Evolutionary conservation across 2,888 invertebrate genomes (phyloP).

Genomic region (Sarcophaga subvicina): DNA sequence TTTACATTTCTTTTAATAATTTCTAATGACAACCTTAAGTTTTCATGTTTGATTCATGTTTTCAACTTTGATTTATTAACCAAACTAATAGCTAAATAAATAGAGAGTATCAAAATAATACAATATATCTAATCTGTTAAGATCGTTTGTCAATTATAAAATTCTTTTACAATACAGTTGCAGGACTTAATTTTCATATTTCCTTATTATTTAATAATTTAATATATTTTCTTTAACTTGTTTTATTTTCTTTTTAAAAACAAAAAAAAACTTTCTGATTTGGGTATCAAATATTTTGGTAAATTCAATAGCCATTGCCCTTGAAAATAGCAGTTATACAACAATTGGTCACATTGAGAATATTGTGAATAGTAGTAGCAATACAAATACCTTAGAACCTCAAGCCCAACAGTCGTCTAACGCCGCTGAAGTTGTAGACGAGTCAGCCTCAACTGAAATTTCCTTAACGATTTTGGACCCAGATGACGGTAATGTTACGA

Average conservation of each 20-base stretch:
- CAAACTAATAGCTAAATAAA: too few relatives aligned
- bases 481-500: conserved; percentile 54
- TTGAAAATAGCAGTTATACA: conserved; percentile 75
- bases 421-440: conserved; percentile 45
- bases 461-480: conserved; percentile 52
- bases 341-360: conserved; percentile 74
- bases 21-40: too few relatives aligned
- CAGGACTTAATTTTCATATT: too few relatives aligned
- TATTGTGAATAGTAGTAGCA: conserved; percentile 15
- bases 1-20: too few relatives aligned
- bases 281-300: not conserved
- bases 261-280: not conserved
- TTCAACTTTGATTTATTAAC: too few relatives aligned
- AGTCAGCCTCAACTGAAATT: conserved; percentile 29
- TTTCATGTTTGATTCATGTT: too few relatives aligned
- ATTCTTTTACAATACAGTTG: too few relatives aligned
- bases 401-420: conserved; percentile 24
- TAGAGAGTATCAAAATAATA: too few relatives aligned
- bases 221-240: not conserved
- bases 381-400: conserved; percentile 37
- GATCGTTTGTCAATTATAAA: too few relatives aligned
- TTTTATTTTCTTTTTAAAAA: conserved; percentile 31
- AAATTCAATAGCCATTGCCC: conserved; percentile 71
- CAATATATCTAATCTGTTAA: too few relatives aligned
- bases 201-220: too few relatives aligned